Conservation (phyloP, 2,888 invertebrate genomes). For the Agrochola litura region DNA sequence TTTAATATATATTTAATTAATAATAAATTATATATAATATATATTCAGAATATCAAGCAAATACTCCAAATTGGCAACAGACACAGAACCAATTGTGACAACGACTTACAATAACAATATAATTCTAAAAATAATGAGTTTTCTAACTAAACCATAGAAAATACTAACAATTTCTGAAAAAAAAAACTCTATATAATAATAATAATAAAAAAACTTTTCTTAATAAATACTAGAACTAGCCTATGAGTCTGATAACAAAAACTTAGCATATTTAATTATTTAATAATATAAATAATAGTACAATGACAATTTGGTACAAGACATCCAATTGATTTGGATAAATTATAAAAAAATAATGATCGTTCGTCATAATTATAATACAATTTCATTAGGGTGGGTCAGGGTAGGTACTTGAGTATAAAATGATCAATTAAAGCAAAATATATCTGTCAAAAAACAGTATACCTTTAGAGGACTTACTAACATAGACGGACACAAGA, state of each 20-base stretch:
- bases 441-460: neutral
- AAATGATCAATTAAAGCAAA: slow-evolving; percentile 29
- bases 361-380: slow-evolving; percentile 61
- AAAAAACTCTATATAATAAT: slow-evolving; percentile 59
- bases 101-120: slow-evolving; percentile 57
- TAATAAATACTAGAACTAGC: slow-evolving; percentile 69
- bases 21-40: neutral
- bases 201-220: slow-evolving; percentile 62
- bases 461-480: neutral
- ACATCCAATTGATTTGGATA: slow-evolving; percentile 86
- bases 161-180: slow-evolving; percentile 70
- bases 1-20: slow-evolving; percentile 1
- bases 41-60: slow-evolving; percentile 33
- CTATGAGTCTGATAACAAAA: slow-evolving; percentile 77
- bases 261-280: slow-evolving; percentile 32
- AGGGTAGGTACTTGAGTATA: slow-evolving; percentile 19
- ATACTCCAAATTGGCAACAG: slow-evolving; percentile 18
- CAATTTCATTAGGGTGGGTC: slow-evolving; percentile 67
- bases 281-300: slow-evolving; percentile 63
- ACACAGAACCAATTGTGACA: slow-evolving; percentile 53
- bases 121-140: slow-evolving; percentile 75
- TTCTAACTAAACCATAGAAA: slow-evolving; percentile 66
- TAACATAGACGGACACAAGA: neutral
- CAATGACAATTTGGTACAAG: slow-evolving; percentile 82
- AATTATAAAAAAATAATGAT: slow-evolving; percentile 64